Percentiles rank a stretch among this genome's conserved stretches.
Conservation (phyloP, 2,888 invertebrate genomes). For the Candidula unifasciata region DNA sequence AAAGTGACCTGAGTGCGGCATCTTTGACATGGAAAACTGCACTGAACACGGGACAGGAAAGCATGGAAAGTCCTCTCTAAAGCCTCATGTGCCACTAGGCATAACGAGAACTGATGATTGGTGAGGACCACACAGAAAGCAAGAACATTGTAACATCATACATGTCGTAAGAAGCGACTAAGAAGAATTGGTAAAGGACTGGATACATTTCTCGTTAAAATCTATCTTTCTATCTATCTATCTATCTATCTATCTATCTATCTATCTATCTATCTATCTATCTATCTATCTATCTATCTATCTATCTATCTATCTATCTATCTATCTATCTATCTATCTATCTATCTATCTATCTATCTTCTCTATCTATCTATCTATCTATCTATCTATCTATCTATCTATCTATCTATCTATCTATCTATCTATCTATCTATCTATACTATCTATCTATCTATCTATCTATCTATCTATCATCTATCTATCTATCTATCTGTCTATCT, state of each 20-base stretch:
- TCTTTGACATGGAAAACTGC: no score
- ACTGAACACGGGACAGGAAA: no score
- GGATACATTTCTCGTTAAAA: background rate
- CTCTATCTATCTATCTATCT: slow-evolving; percentile 26
- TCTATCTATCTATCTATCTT: no score
- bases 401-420: slow-evolving; percentile 24
- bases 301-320: background rate
- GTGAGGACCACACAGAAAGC: no score
- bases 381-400: slow-evolving; percentile 26
- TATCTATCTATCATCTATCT: slow-evolving; percentile 18
- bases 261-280: slow-evolving; percentile 6
- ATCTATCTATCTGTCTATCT: slow-evolving; percentile 14
- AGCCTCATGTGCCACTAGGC: no score
- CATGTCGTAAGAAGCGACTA: no score
- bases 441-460: slow-evolving; percentile 19
- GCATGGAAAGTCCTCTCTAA: no score
- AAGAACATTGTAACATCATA: no score
- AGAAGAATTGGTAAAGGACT: no score
- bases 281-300: slow-evolving; percentile 6
- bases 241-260: background rate
- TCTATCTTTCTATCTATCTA: slow-evolving; percentile 1
- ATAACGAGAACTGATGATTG: no score
- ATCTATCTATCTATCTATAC: slow-evolving; percentile 26
- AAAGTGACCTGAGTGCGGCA: no score
- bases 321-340: no score